These are phyloP conservation scores for Cyclura pinguis DNA, from an alignment of 2,797 vertebrate species.

Conservation along the genomic window DNA sequence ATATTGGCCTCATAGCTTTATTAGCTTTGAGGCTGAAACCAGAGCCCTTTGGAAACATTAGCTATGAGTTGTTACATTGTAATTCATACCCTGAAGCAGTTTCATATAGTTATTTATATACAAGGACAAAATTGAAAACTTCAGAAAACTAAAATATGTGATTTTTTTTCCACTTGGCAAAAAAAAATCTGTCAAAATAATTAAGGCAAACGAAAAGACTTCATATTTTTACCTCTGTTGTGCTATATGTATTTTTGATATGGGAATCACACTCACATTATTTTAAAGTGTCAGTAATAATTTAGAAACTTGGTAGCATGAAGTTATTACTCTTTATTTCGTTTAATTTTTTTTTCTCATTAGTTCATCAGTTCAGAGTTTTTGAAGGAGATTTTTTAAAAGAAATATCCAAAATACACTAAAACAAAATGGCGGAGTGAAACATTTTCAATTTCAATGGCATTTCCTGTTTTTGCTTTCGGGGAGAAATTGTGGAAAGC, in stretches of 20 bases:
- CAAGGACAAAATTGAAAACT: constrained; percentile 38
- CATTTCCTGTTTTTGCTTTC: too few relatives aligned
- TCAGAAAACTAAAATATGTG: constrained; percentile 43
- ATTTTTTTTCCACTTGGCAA: not conserved
- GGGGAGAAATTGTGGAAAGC: too few relatives aligned
- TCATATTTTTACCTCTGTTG: constrained; percentile 1
- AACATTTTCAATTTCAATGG: not conserved
- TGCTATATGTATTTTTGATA: not conserved
- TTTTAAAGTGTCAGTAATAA: not conserved
- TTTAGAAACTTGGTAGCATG: not conserved
- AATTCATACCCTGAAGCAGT: constrained; percentile 38
- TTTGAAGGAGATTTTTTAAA: not conserved
- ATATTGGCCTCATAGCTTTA: constrained; percentile 31
- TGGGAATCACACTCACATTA: not conserved
- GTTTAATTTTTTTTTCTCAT: not conserved
- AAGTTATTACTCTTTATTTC: not conserved
- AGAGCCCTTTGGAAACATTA: constrained; percentile 32
- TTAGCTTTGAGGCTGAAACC: constrained; percentile 25
- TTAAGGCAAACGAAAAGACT: constrained; percentile 26
- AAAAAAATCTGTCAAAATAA: constrained; percentile 22
- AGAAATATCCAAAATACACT: not conserved
- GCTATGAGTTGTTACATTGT: constrained; percentile 29
- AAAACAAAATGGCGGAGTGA: not conserved
- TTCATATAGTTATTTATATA: constrained; percentile 42
- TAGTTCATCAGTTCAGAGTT: not conserved